Percentiles rank a stretch among this genome's conserved stretches.
These are phyloP conservation scores for Gambusia affinis DNA, from an alignment of 2,113 vertebrate genomes.

Conservation along the genomic window DNA sequence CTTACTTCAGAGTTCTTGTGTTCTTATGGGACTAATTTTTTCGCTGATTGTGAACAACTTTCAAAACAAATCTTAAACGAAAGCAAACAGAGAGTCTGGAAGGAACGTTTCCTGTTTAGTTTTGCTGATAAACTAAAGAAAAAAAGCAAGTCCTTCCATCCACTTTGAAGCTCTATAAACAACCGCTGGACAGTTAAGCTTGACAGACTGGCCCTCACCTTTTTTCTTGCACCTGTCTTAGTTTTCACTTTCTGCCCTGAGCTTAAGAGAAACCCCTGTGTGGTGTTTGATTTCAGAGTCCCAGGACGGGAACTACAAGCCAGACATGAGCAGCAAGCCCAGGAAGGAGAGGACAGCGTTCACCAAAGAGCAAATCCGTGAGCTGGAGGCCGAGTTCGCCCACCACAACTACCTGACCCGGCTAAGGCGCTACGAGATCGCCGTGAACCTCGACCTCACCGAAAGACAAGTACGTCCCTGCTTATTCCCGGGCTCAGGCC, in stretches of 20 bases:
- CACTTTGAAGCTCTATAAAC: conserved; percentile 72
- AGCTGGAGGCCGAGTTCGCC: conserved; percentile 97
- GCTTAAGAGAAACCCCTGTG: conserved; percentile 50
- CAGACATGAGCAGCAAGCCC: conserved; percentile 95
- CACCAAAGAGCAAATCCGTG: conserved; percentile 98
- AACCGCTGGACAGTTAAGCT: conserved; percentile 62
- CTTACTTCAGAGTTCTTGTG: neutral
- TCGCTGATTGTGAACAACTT: neutral
- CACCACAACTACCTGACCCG: conserved; percentile 99
- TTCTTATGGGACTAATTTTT: neutral
- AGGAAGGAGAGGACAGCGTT: conserved; percentile 98
- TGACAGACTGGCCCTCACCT: conserved; percentile 58
- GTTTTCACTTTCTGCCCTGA: conserved; percentile 48
- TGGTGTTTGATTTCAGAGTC: conserved; percentile 86
- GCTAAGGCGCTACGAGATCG: conserved; percentile 96
- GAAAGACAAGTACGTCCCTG: conserved; percentile 92
- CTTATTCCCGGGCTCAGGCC: conserved; percentile 22
- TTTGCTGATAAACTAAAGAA: conserved; percentile 68
- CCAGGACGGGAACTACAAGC: conserved; percentile 96
- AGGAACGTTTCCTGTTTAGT: conserved; percentile 6
- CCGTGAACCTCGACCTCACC: conserved; percentile 97
- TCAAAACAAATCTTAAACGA: neutral
- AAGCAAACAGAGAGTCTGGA: conserved; percentile 26
- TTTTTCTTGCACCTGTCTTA: conserved; percentile 67
- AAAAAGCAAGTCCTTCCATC: conserved; percentile 62